These are phyloP conservation scores for Athene noctua DNA, from an alignment of 2,113 vertebrate genomes.

Conservation along the genomic window DNA sequence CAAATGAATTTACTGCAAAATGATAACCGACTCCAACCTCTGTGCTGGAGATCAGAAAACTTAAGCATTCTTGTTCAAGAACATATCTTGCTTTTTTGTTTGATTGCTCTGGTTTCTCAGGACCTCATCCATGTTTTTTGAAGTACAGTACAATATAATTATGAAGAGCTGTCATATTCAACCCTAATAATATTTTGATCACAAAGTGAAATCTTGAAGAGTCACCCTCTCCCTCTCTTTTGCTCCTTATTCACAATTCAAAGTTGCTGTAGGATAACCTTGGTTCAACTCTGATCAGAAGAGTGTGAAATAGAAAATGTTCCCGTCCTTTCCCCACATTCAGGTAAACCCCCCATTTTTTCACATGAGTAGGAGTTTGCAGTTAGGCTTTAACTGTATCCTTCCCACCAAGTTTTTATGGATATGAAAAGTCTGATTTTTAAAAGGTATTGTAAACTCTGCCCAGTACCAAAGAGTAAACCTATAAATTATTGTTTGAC, in stretches of 20 bases:
- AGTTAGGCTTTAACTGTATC: not conserved
- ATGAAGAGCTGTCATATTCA: not conserved
- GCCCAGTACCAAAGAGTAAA: not conserved
- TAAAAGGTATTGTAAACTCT: not conserved
- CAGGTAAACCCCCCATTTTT: not conserved
- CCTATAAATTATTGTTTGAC: not conserved
- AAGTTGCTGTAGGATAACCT: not conserved
- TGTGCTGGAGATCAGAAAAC: not conserved
- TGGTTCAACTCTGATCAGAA: not conserved
- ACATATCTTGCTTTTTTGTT: not conserved
- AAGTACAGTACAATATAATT: not conserved
- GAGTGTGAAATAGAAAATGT: not conserved
- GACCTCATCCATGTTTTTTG: not conserved
- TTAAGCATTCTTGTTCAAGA: not conserved
- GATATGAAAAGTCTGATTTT: not conserved
- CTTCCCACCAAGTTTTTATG: not conserved
- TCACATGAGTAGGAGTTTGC: not conserved
- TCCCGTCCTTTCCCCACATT: not conserved
- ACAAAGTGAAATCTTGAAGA: not conserved
- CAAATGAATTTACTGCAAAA: not conserved
- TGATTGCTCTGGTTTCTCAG: not conserved
- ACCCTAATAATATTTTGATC: not conserved
- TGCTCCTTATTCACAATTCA: not conserved
- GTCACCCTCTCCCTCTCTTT: not conserved
- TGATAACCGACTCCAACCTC: not conserved